Base-by-base conservation (phyloP, 2,797 vertebrate species). In the Echeneis naucrates region DNA sequence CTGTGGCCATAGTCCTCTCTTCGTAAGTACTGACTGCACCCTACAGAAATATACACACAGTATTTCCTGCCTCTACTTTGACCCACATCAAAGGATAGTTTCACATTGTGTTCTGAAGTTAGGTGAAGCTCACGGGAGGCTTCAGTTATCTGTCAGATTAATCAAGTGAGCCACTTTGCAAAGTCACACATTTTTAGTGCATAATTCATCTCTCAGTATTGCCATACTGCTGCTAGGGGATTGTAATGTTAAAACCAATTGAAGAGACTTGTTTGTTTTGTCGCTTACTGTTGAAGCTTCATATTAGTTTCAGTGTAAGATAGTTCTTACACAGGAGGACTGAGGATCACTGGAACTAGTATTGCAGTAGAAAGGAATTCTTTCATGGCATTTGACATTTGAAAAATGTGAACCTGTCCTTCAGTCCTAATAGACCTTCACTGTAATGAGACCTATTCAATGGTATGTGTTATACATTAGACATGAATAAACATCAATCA, bases 1-100 rank as follows among this genome's bases (percentile, higher is more conserved):
- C 98, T 0, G 97, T 99, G 89, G 98, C 98, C 91, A 99, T 99
- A 75, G 96, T 99, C 77, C 94, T 99, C 50, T 99, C 97, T 61
- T 99, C 98, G 98, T 99, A 95, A 97, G 97, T 94, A 73, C 84
- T 14, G 7, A 45, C 44, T 16, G 9, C 0, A 47, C 35, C 19
- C 30, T 61, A 26, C 42, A 73, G 10, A 72, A 51, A 59, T n/a
- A 35, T 19, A 37, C 42, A 51, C 16, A 51, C n/a, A 1, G 3
- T 48, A 8, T 54, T 53, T 30, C 57, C 26, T 9, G 17, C 48
- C 10, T 48, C 32, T 50, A 14, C 21, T 58, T 53, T 17, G 38
- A 14, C 30, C 6, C 3, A 40, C 11, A 11, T 52, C 13, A 5
- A 44, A 66, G 14, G 21, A 60, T 17, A 40, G 33, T 3, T 24